Evolutionary conservation across 2,113 vertebrate genomes (phyloP), one percentile per base, ranked within the genome.

Genomic region (Anolis sagrei): DNA sequence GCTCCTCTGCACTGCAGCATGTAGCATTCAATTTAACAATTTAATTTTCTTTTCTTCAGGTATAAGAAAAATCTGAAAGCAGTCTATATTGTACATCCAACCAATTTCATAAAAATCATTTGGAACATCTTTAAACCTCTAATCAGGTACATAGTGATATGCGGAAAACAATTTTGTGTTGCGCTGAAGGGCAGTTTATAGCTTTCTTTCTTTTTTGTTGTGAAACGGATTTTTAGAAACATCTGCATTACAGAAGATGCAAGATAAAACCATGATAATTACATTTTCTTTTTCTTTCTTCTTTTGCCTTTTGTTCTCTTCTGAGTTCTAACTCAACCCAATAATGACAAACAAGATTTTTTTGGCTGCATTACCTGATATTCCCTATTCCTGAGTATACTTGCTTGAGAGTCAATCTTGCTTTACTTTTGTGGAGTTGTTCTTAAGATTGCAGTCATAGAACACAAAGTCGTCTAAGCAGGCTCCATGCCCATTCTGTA

Each of bases 11-110:
- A 66, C 48, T 83, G 18, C 36, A 0, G 0, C 70, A 11, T 61
- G 0, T 86, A 48, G 75, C 68, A 78, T 74, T 87, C 48, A 82
- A 85, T 79, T 66, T 93, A 88, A 94, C 79, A 79, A 61, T 90
- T 91, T 88, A 4, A 1, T 93, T 76, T 91, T 90, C 79, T 88
- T 87, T 85, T 85, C 87, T 9, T 34, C 88, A 98, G 98, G 88
- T 98, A 97, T 94, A 98, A 96, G 95, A 98, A 99, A 94, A 98
- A 98, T 91, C 91, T 98, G 91, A 98, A 98, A 93, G 95, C 96
- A 0, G 94, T 99, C 1, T 97, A 96, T 32, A 95, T 98, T 1
- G 97, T 98, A 51, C 98, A 98, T 89, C 97, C 98, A 1, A 98
- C 97, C 54, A 97, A 96, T 94, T 97, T 98, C 91, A 97, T 98